Evolutionary conservation across 1,140 invertebrate species (phyloP).

Genomic region (Eriosoma lanigerum): DNA sequence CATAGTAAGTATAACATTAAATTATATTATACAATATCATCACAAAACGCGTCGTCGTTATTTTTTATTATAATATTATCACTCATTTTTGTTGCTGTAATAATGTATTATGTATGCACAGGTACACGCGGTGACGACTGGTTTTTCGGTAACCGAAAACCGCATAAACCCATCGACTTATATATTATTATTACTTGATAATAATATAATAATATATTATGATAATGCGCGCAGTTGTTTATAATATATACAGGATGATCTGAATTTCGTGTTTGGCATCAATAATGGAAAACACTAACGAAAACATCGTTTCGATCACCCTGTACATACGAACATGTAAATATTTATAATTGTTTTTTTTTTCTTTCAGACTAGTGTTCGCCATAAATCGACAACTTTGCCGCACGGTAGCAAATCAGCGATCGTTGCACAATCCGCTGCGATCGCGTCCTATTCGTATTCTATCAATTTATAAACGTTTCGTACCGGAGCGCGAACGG

Average conservation of each 20-base stretch:
- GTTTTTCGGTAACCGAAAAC: not conserved
- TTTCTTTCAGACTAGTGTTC: not conserved
- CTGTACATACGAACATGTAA: too few species aligned
- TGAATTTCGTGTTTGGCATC: too few species aligned
- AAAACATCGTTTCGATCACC: too few species aligned
- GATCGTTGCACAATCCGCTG: not conserved
- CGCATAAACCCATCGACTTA: too few species aligned
- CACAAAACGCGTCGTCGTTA: not conserved
- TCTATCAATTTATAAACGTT: too few species aligned
- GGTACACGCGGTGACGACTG: not conserved
- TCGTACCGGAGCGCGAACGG: not conserved
- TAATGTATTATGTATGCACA: not conserved
- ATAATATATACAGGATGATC: too few species aligned
- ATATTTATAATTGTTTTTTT: too few species aligned
- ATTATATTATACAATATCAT: not conserved
- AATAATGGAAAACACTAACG: too few species aligned
- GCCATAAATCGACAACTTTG: conserved; percentile 2
- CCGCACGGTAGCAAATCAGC: not conserved
- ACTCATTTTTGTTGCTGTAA: not conserved
- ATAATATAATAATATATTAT: not conserved
- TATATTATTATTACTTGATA: not conserved
- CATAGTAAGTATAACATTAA: not conserved
- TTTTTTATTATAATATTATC: not conserved
- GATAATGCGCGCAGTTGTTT: not conserved
- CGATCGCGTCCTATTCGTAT: too few species aligned